Base-by-base conservation (phyloP, 2,797 vertebrate species). In the Ptychobarbus kaznakovi region DNA sequence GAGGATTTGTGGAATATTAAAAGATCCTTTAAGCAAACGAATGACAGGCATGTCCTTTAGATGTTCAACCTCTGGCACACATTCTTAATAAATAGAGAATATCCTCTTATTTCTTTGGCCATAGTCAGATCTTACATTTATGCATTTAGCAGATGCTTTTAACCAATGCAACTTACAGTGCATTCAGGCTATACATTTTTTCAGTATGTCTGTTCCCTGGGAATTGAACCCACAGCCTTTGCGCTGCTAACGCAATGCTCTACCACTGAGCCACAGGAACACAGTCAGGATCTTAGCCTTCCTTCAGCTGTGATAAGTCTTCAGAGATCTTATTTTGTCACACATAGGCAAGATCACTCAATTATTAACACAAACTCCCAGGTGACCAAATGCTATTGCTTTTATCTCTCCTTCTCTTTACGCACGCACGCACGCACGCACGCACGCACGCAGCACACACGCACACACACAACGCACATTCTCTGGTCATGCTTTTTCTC, bases 291-390 rank as follows among this genome's bases (percentile, higher is more conserved):
- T 32, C 78, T 81, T 76, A 68, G 56, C 35, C 53, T 56, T 81
- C 35, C 35, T 69, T 80, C 68, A 51, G 56, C 77, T 80, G 38
- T 80, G 70, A 72, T 61, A 85, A 83, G 88, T 70, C 25, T n/a
- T 80, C 82, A 80, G 68, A 75, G 80, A 89, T 82, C 80, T 84
- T 83, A 76, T 81, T 79, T 68, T 86, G 88, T 83, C 87, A 86
- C 56, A 61, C 42, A 46, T 32, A 77, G 40, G 65, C 53, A 53
- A 69, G 85, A 84, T 78, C 69, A 72, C 35, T 68, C 58, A 69
- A 73, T 89, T 86, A 88, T 89, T 84, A 89, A 85, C 81, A 84
- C 72, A n/a, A 25, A 65, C 44, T 87, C 86, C 84, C 66, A 46
- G 49, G 65, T 73, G 86, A 86, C 73, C 72, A 78, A 25, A 22